A percentile compares a stretch with the other conserved stretches of the same genome.
These are phyloP conservation scores for Lacanobia oleracea DNA, from an alignment of 2,888 invertebrate genomes.

Conservation along the genomic window DNA sequence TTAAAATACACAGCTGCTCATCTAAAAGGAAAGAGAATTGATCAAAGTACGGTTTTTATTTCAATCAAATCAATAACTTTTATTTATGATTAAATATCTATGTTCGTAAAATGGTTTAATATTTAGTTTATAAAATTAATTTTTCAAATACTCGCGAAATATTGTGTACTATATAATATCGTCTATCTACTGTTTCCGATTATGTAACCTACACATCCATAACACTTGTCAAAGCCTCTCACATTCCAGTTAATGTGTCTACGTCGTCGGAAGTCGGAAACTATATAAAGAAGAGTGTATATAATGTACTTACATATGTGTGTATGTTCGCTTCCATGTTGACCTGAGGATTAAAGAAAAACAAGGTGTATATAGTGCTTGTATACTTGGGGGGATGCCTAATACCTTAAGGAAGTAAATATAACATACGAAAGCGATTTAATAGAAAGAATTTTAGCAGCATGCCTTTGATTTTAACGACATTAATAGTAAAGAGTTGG, in stretches of 20 bases:
- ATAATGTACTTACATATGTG: slow-evolving; percentile 67
- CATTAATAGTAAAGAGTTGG: not conserved
- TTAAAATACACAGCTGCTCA: not conserved
- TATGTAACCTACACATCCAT: not conserved
- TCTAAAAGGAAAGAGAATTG: not conserved
- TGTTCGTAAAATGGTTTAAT: too few species aligned
- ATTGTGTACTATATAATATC: not conserved
- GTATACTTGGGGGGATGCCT: slow-evolving; percentile 8
- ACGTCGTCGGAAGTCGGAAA: slow-evolving; percentile 25
- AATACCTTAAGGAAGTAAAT: not conserved
- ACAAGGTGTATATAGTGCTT: slow-evolving; percentile 58
- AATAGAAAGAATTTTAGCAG: not conserved
- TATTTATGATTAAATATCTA: too few species aligned
- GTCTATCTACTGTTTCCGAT: slow-evolving; percentile 17
- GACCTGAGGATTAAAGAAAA: slow-evolving; percentile 68
- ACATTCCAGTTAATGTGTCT: not conserved
- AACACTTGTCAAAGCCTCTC: not conserved
- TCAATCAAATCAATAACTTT: too few species aligned
- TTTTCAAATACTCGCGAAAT: not conserved
- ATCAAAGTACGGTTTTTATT: too few species aligned
- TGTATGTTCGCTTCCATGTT: slow-evolving; percentile 69
- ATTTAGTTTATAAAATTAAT: too few species aligned
- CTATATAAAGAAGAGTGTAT: slow-evolving; percentile 35
- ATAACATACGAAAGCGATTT: slow-evolving; percentile 9
- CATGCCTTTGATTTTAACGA: not conserved